These are phyloP conservation scores for Lomographa bimaculata DNA, from an alignment of 2,888 invertebrate species.

Conservation along the genomic window DNA sequence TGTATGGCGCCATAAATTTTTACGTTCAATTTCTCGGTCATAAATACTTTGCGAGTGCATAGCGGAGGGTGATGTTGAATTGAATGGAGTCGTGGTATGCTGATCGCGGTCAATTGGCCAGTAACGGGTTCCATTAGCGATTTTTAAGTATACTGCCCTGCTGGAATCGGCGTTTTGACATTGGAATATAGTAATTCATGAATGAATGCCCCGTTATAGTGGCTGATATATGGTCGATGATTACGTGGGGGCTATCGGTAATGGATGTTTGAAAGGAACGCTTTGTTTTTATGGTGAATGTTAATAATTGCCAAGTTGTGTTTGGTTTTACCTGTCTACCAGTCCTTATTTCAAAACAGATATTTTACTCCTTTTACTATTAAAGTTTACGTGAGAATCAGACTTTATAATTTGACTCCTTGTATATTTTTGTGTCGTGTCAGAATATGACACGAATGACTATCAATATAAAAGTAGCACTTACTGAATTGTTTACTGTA, in stretches of 20 bases:
- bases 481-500: too few species aligned
- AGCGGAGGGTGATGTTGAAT: conserved; percentile 31
- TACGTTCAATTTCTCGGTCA: conserved; percentile 48
- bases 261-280: conserved; percentile 19
- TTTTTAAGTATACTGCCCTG: conserved; percentile 30
- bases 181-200: conserved; percentile 36
- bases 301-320: conserved; percentile 2
- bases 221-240: conserved; percentile 20
- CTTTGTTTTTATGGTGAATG: conserved; percentile 4
- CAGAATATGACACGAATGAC: too few species aligned
- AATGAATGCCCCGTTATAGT: conserved; percentile 37
- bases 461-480: too few species aligned
- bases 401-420: too few species aligned
- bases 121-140: conserved; percentile 53
- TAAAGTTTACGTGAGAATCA: too few species aligned
- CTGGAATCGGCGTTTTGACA: conserved; percentile 40
- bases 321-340: too few species aligned
- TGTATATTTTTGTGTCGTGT: too few species aligned
- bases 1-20: conserved; percentile 51
- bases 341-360: too few species aligned
- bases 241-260: conserved; percentile 11
- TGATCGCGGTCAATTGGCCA: conserved; percentile 56
- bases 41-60: conserved; percentile 46
- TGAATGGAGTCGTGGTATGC: conserved; percentile 48
- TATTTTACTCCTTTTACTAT: too few species aligned